Conservation (phyloP, 2,113 vertebrate genomes). For the Megaceryle maxima region DNA sequence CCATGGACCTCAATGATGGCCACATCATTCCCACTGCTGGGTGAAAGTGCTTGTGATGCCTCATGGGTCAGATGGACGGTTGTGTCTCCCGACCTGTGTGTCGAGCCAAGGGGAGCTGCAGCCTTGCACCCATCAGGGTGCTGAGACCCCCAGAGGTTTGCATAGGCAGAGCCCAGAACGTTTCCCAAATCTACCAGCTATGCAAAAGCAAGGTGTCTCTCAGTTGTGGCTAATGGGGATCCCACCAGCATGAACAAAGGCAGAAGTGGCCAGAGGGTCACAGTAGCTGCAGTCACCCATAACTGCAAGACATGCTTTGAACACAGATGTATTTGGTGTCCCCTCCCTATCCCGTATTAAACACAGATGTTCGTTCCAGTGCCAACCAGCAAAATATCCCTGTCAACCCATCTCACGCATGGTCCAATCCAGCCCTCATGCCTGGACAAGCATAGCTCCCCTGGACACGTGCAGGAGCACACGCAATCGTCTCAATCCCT, state of each 20-base stretch:
- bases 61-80: accelerated
- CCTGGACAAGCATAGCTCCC: background rate
- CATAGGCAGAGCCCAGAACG: background rate
- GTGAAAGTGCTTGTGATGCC: background rate
- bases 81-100: accelerated
- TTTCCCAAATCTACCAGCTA: background rate
- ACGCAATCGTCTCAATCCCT: background rate
- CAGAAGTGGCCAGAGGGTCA: background rate
- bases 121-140: background rate
- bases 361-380: background rate
- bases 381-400: background rate
- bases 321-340: accelerated
- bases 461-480: background rate
- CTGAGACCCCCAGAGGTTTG: background rate
- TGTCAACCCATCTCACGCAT: background rate
- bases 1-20: background rate
- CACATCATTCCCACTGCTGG: background rate
- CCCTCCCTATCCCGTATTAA: background rate
- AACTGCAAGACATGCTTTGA: background rate
- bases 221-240: background rate
- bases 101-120: background rate
- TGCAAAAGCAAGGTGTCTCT: background rate
- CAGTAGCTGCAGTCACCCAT: background rate
- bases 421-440: background rate
- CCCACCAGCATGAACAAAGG: background rate